These are phyloP conservation scores for Eulemur macaco DNA, from an alignment of 2,113 vertebrate genomes.

Conservation along the genomic window DNA sequence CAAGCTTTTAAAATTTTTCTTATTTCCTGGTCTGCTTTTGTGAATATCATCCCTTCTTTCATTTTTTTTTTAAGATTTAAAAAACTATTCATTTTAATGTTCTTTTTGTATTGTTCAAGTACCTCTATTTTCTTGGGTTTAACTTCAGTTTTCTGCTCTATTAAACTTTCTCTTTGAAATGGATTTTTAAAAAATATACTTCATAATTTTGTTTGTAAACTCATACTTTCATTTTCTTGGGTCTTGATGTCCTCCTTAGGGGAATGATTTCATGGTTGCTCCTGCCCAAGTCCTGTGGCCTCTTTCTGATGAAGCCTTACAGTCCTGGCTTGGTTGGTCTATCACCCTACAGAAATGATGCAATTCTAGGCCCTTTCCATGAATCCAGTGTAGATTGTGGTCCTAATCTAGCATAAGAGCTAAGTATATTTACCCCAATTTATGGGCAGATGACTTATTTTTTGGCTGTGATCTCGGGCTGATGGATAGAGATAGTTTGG, in stretches of 20 bases:
- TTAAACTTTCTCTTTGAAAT: not conserved
- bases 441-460: not conserved
- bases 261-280: not conserved
- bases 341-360: not conserved
- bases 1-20: not conserved
- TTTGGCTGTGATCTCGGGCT: not conserved
- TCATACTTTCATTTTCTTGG: not conserved
- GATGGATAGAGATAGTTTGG: not conserved
- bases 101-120: not conserved
- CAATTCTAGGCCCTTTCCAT: not conserved
- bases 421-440: not conserved
- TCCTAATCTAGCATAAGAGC: not conserved
- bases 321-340: not conserved
- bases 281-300: not conserved
- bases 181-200: not conserved
- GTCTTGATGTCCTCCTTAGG: not conserved
- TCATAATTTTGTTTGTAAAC: slow-evolving; percentile 18
- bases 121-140: not conserved
- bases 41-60: slow-evolving; percentile 1
- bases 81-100: not conserved
- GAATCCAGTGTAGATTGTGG: not conserved
- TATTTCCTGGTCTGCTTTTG: slow-evolving; percentile 26
- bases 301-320: not conserved
- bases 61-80: not conserved
- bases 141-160: not conserved